Conservation (phyloP, 2,113 vertebrate genomes). For the Tychaedon coryphoeus region DNA sequence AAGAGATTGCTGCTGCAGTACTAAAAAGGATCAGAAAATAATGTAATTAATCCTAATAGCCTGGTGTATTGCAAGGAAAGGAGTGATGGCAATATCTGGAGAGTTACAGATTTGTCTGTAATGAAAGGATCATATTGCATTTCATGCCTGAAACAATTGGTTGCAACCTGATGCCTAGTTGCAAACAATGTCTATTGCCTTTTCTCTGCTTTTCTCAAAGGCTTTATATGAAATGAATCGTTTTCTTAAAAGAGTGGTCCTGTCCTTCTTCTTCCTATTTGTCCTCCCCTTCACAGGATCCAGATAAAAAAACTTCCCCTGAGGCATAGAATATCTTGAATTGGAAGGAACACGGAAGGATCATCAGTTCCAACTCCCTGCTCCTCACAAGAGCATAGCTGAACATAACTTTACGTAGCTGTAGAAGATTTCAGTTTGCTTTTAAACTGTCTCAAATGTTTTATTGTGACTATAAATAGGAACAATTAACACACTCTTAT, state of each 20-base stretch:
- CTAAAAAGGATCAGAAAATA: background rate
- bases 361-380: background rate
- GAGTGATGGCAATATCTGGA: background rate
- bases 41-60: background rate
- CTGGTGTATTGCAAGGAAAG: fast-evolving
- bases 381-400: background rate
- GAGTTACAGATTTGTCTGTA: background rate
- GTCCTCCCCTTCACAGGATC: background rate
- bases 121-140: background rate
- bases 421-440: background rate
- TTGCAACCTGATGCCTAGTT: background rate
- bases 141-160: background rate
- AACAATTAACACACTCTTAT: background rate
- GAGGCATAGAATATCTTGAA: background rate
- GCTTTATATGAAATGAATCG: background rate
- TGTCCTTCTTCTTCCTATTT: background rate
- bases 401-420: fast-evolving
- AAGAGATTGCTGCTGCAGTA: background rate
- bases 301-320: background rate
- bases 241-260: background rate
- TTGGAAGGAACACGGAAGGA: background rate
- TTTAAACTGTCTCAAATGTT: background rate
- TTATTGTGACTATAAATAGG: background rate
- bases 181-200: background rate
- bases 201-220: background rate